Evolutionary conservation across 2,797 vertebrate genomes (phyloP), one percentile per base, ranked within the genome.

Genomic region (Carapus acus): DNA sequence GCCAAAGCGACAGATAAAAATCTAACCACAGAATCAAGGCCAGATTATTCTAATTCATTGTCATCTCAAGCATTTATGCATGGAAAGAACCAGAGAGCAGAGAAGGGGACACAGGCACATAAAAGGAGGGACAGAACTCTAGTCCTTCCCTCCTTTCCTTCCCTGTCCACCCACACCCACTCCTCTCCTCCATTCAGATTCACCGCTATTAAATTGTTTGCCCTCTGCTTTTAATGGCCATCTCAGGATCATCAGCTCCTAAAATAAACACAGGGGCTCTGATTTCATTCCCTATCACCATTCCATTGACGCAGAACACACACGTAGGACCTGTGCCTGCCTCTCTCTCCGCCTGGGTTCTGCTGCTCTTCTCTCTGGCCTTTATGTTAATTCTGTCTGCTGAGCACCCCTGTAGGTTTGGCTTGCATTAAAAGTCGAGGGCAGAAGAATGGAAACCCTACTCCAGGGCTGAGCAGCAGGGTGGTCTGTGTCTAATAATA

Each of bases 1-100:
- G 82, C 85, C 84, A 85, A 87, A 88, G 79, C 82, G 77, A 37
- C 81, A 81, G 84, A 88, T 87, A 80, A 67, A 78, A 81, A 88
- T 88, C 85, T 83, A 68, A 81, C 80, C 81, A 27, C 84, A 83
- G 63, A 82, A 80, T 76, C 65, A 73, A 74, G 71, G 64, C 79
- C 80, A 78, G 80, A 77, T 77, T 80, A 73, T 76, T 77, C 57
- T 80, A 74, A 83, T 78, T 81, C 75, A 81, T 66, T 71, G 73
- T 82, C 77, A 76, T 74, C 74, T 71, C 52, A 41, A 69, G 62
- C 49, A 22, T 64, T 63, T 18, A 48, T 43, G 21, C 23, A 14
- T 27, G 49, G 48, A 59, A 21, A 27, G 46, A 57, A 51, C 56
- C 36, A 43, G 47, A 23, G 18, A 34, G 22, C 18, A 54, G 9